Evolutionary conservation across 2,888 invertebrate species (phyloP).

Genomic region (Pyrgus malvae): DNA sequence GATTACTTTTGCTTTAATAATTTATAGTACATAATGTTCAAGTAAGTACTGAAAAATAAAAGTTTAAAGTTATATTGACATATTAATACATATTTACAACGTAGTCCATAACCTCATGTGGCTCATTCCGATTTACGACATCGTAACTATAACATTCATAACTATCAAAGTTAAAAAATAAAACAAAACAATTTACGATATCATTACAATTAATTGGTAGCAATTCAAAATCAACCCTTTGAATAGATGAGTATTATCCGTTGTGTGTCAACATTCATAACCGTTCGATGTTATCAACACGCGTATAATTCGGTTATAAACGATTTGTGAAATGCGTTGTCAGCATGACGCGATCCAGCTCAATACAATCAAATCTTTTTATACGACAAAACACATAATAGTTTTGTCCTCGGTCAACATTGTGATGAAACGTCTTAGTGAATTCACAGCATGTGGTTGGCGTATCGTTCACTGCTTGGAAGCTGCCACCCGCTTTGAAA

Average conservation of each 20-base stretch:
- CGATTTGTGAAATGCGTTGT: conserved; percentile 74
- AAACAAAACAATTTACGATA: conserved; percentile 40
- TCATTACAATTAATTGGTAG: conserved; percentile 64
- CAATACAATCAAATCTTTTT: conserved; percentile 58
- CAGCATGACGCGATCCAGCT: conserved; percentile 71
- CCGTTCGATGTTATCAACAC: conserved; percentile 64
- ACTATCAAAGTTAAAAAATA: too few relatives aligned
- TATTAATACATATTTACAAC: too few relatives aligned
- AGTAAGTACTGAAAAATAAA: too few relatives aligned
- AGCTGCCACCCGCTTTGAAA: conserved; percentile 62
- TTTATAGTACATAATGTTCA: too few relatives aligned
- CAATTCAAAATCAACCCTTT: conserved; percentile 62
- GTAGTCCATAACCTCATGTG: too few relatives aligned
- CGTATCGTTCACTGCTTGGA: conserved; percentile 63
- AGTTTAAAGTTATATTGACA: too few relatives aligned
- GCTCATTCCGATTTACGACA: too few relatives aligned
- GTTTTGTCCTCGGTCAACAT: conserved; percentile 64
- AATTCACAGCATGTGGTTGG: conserved; percentile 66
- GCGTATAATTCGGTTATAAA: conserved; percentile 69
- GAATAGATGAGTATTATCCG: conserved; percentile 42
- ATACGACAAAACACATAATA: conserved; percentile 57
- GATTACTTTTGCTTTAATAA: too few relatives aligned
- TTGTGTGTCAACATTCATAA: conserved; percentile 67
- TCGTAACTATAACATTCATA: too few relatives aligned
- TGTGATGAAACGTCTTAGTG: conserved; percentile 70